These are phyloP conservation scores for Rhabdophis nuchalis DNA, from an alignment of 2,797 vertebrate species.

Conservation along the genomic window DNA sequence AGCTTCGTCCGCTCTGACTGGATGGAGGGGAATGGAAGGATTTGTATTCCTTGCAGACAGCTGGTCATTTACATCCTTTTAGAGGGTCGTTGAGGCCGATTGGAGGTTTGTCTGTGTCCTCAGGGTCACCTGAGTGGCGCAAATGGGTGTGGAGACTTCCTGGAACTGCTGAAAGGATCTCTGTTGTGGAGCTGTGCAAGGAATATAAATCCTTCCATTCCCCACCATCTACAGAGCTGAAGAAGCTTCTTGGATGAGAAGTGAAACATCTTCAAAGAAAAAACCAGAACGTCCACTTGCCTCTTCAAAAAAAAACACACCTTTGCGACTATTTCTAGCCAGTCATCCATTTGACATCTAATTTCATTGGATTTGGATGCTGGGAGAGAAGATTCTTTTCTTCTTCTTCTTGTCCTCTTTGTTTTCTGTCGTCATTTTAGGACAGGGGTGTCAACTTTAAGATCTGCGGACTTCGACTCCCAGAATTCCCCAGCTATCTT, in stretches of 20 bases:
- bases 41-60: no score
- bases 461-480: neutral
- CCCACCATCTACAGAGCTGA: no score
- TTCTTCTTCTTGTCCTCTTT: neutral
- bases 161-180: no score
- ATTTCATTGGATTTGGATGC: neutral
- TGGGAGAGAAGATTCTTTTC: neutral
- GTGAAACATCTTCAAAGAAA: neutral
- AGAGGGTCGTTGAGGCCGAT: no score
- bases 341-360: neutral
- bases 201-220: neutral
- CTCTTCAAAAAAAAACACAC: neutral
- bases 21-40: neutral
- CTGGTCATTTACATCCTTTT: no score
- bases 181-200: no score
- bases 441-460: neutral
- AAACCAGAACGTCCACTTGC: neutral
- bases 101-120: no score
- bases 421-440: neutral
- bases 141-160: no score
- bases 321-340: neutral
- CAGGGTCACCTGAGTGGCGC: no score
- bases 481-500: slow-evolving; percentile 10
- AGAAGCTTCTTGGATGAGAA: no score
- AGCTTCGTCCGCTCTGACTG: neutral